These are phyloP conservation scores for Todiramphus saurophagus DNA, from an alignment of 2,113 vertebrate genomes.

Conservation along the genomic window DNA sequence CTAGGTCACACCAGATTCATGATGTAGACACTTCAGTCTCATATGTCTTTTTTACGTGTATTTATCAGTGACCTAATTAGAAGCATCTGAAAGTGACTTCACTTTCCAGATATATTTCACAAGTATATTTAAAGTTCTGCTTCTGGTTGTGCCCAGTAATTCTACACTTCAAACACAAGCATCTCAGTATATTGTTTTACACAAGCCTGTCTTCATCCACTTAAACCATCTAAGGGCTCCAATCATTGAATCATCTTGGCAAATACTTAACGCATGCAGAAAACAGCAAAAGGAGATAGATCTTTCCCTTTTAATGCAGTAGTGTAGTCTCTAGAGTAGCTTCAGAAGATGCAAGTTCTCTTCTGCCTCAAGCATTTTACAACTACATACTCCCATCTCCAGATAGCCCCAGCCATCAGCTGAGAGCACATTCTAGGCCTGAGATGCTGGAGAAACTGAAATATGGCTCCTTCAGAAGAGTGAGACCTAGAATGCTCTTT, in stretches of 20 bases:
- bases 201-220: neutral
- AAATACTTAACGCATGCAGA: neutral
- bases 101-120: neutral
- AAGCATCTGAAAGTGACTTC: neutral
- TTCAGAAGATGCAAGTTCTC: neutral
- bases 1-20: neutral
- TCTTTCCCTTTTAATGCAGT: neutral
- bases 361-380: neutral
- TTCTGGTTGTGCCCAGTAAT: neutral
- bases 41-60: neutral
- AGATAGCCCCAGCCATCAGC: neutral
- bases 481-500: neutral
- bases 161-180: neutral
- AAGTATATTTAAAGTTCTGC: neutral
- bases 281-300: neutral
- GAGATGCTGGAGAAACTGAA: neutral
- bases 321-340: neutral
- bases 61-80: neutral
- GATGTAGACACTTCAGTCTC: neutral
- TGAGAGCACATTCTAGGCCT: neutral
- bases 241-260: neutral
- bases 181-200: neutral
- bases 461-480: neutral
- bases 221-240: neutral
- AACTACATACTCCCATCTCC: neutral